Base-by-base conservation (phyloP, 2,888 invertebrate genomes). In the Chelonus formosanus region DNA sequence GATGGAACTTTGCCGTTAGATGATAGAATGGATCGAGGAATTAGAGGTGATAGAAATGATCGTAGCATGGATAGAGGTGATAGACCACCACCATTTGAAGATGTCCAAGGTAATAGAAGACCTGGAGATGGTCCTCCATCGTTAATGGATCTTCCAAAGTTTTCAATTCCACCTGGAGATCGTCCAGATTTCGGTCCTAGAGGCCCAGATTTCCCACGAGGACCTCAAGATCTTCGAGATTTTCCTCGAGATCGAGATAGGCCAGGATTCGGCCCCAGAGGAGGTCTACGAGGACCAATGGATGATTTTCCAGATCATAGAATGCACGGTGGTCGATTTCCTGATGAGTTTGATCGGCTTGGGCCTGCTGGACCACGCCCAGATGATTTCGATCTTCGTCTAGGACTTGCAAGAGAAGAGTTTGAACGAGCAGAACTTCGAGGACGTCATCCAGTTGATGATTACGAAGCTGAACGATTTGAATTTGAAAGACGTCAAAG, bases 101-200 rank as follows among this genome's bases (percentile, higher is more conserved):
- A 79, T 3, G 70, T 73, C 20, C 71, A 78, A 4, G 70, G 70
- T 4, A 43, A 69, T 3, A 71, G 76, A 7, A 65, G 79, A 61
- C 72, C 78, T 0, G 73, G 68, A 3, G 84, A 84, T 66, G 76
- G 78, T 6, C 84, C 85, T 3, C 83, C 84, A 0, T 78, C 84
- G 2, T 68, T 85, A 8, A 78, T 85, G 76, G 84, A 84, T 64
- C 67, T 84, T 40, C 85, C 84, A 0, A 80, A 82, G 55, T 84
- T 81, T 58, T 73, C 62, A 52, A 70, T 40, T 0, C 69, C 69
- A 3, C 75, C 77, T 0, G 76, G 75, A 32, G 81, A 81, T n/a
- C 75, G 82, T 36, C 67, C 76, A 0, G 80, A 80, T 3, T 82
- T 82, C 7, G 76, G 76, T 0, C 71, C 76, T 2, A 71, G 80